Conservation (phyloP, 2,113 vertebrate species). For the Xyrauchen texanus region DNA sequence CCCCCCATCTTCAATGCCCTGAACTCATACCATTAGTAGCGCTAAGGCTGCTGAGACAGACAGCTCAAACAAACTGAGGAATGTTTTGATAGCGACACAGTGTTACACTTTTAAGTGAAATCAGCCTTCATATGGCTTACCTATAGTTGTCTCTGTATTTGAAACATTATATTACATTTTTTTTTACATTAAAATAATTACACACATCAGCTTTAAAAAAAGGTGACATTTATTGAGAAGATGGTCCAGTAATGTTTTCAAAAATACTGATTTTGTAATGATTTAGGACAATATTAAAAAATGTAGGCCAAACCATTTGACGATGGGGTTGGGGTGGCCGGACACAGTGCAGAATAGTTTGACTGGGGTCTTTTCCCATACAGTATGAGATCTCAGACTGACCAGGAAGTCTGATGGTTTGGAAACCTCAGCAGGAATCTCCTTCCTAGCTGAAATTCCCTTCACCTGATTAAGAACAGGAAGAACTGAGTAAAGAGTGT, state of each 20-base stretch:
- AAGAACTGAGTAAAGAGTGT: not conserved
- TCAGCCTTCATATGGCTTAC: no score
- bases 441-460: constrained; percentile 69
- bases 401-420: constrained; percentile 89
- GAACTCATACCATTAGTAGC: no score
- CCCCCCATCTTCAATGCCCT: no score
- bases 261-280: not conserved
- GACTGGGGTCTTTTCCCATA: constrained; percentile 91
- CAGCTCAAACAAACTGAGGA: no score
- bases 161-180: no score
- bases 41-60: no score
- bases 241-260: not conserved
- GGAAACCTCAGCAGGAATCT: constrained; percentile 73
- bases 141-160: no score
- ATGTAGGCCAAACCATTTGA: constrained; percentile 87
- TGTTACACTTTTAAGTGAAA: no score
- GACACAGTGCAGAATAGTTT: constrained; percentile 92
- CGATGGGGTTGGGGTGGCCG: constrained; percentile 86
- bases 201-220: no score
- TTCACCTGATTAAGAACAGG: constrained; percentile 73
- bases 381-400: constrained; percentile 86
- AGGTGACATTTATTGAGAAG: no score
- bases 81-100: no score
- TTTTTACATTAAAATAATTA: no score
- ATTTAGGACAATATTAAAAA: not conserved